A percentile compares a stretch with the other conserved stretches of the same genome.
phyloP scores from a whole-genome alignment of 2,888 invertebrate genomes.

The Conus canariensis region DNA sequence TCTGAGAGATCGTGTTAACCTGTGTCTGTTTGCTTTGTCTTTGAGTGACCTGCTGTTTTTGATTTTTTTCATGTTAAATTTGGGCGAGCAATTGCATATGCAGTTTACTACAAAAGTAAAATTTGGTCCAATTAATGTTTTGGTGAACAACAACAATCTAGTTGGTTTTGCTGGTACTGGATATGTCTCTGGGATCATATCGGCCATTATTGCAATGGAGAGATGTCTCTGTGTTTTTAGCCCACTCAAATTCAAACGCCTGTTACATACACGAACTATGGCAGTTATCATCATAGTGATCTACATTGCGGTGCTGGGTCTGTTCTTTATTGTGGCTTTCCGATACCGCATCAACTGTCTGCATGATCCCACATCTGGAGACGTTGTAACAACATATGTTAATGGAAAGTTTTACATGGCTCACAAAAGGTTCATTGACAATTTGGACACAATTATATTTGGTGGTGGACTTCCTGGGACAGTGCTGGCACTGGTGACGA shows the following conservation, averaged over 20 bases:
- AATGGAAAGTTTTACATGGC: background rate
- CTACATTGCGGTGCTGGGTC: background rate
- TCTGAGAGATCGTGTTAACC: conserved; percentile 7
- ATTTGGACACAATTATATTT: background rate
- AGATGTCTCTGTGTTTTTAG: conserved; percentile 3
- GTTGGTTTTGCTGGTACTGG: background rate
- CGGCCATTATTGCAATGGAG: background rate
- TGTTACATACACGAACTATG: background rate
- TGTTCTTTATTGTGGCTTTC: background rate
- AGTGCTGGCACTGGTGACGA: background rate
- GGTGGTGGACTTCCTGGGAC: background rate
- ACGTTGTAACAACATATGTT: background rate
- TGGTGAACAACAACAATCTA: background rate
- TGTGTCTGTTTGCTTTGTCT: background rate
- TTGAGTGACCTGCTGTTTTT: background rate
- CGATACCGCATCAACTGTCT: background rate
- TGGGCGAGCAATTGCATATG: background rate
- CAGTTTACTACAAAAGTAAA: background rate
- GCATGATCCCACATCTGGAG: background rate
- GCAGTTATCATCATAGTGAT: background rate
- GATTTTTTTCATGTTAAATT: background rate
- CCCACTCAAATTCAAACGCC: background rate
- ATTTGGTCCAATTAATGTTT: background rate
- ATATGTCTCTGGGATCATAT: background rate
- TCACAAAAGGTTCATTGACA: background rate